Evolutionary conservation across 53 echinoderm and acorn worm genomes (phyloP).

Genomic region (Echinarachnius parma): DNA sequence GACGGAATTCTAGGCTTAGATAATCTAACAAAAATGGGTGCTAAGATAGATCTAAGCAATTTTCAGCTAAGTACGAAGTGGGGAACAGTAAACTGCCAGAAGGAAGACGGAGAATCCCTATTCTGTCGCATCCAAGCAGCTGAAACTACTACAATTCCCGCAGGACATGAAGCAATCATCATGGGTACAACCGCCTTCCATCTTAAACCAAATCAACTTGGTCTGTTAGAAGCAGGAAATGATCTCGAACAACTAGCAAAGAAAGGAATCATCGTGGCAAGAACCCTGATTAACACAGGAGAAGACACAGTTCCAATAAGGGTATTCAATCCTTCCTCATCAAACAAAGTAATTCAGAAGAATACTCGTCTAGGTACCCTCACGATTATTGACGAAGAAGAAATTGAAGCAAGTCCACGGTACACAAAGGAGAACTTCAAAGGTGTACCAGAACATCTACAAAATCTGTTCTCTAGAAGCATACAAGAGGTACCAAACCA

Average conservation of each 20-base stretch:
- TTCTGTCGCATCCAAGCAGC: slow-evolving; percentile 12
- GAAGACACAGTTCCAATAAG: slow-evolving; percentile 10
- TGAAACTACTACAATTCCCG: slow-evolving; percentile 25
- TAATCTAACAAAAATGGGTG: slow-evolving; percentile 19
- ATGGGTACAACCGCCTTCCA: background rate
- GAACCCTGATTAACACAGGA: background rate
- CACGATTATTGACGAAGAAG: background rate
- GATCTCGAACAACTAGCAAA: slow-evolving; percentile 3
- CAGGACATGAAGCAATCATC: slow-evolving; percentile 17
- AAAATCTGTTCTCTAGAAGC: background rate
- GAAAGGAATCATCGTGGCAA: slow-evolving; percentile 11
- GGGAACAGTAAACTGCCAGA: slow-evolving; percentile 5
- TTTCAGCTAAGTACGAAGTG: slow-evolving; percentile 5
- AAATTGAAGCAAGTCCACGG: background rate
- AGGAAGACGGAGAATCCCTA: background rate
- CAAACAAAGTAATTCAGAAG: slow-evolving; percentile 27
- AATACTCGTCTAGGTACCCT: background rate
- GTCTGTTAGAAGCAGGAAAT: slow-evolving; percentile 2
- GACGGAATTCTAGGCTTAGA: slow-evolving; percentile 15
- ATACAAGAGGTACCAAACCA: background rate
- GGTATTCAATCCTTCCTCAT: slow-evolving; percentile 14
- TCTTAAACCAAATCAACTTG: background rate
- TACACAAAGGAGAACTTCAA: background rate
- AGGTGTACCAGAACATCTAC: background rate
- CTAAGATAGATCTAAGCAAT: background rate